These are phyloP conservation scores for Anthophora plumipes DNA, from an alignment of 2,888 invertebrate genomes.

Conservation along the genomic window DNA sequence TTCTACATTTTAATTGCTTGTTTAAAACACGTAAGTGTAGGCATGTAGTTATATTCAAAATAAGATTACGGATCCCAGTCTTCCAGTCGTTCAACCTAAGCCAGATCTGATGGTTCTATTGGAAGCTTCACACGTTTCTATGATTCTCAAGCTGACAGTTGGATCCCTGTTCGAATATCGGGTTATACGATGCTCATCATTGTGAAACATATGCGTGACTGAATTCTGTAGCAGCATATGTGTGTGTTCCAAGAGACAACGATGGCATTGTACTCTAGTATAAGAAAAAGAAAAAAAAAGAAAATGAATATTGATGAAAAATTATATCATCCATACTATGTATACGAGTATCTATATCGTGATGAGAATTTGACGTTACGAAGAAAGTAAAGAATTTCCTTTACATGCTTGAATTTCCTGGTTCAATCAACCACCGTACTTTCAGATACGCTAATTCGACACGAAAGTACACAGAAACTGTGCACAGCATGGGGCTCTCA, in stretches of 20 bases:
- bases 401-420: too few species aligned
- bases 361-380: too few species aligned
- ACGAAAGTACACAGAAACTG: background rate
- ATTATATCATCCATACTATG: background rate
- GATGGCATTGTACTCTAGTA: slow-evolving; percentile 49
- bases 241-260: slow-evolving; percentile 49
- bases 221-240: slow-evolving; percentile 35
- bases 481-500: background rate
- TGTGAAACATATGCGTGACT: slow-evolving; percentile 12
- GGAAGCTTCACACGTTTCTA: slow-evolving; percentile 57
- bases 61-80: background rate
- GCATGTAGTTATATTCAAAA: background rate
- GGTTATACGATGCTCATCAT: slow-evolving; percentile 44
- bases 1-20: too few species aligned
- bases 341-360: background rate
- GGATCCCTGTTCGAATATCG: slow-evolving; percentile 66
- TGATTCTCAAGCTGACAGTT: slow-evolving; percentile 60
- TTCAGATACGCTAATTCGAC: background rate
- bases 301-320: background rate
- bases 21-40: too few species aligned
- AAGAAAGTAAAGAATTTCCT: background rate
- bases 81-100: background rate
- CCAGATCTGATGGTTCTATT: slow-evolving; percentile 10
- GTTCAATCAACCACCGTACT: background rate
- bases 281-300: slow-evolving; percentile 11